Evolutionary conservation across 2,888 invertebrate genomes (phyloP).

Genomic region (Sturmia bella): DNA sequence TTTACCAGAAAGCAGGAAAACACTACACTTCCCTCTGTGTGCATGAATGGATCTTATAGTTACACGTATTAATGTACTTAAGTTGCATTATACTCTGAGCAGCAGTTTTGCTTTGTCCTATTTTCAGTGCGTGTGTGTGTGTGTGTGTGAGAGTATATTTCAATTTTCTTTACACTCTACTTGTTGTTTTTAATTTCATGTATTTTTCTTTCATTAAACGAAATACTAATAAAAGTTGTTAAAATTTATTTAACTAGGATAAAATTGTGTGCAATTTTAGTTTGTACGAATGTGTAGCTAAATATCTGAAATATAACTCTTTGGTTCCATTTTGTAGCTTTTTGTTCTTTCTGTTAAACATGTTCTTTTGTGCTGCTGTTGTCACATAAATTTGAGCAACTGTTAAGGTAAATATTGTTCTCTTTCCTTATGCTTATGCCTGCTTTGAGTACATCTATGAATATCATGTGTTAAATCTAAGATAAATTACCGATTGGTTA

Average conservation of each 20-base stretch:
- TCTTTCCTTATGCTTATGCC: too few relatives aligned
- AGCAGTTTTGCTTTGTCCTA: conserved; percentile 14
- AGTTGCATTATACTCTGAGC: conserved; percentile 20
- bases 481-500: too few relatives aligned
- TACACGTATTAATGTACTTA: conserved; percentile 30
- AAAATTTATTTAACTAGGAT: conserved; percentile 58
- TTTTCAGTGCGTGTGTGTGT: neutral
- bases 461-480: too few relatives aligned
- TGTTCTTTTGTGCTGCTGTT: conserved; percentile 24
- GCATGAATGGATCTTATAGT: conserved; percentile 8
- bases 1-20: neutral
- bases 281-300: neutral
- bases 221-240: conserved; percentile 58
- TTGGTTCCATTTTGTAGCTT: neutral
- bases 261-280: conserved; percentile 2
- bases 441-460: too few relatives aligned
- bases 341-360: neutral
- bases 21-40: neutral
- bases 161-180: conserved; percentile 9
- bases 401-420: conserved; percentile 43
- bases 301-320: neutral
- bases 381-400: conserved; percentile 40
- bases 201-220: conserved; percentile 64
- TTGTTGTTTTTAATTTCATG: conserved; percentile 43
- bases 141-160: neutral